A percentile compares a stretch with the other conserved stretches of the same genome.
phyloP scores from a whole-genome alignment of 2,888 invertebrate genomes.

The Zaprionus bogoriensis region DNA sequence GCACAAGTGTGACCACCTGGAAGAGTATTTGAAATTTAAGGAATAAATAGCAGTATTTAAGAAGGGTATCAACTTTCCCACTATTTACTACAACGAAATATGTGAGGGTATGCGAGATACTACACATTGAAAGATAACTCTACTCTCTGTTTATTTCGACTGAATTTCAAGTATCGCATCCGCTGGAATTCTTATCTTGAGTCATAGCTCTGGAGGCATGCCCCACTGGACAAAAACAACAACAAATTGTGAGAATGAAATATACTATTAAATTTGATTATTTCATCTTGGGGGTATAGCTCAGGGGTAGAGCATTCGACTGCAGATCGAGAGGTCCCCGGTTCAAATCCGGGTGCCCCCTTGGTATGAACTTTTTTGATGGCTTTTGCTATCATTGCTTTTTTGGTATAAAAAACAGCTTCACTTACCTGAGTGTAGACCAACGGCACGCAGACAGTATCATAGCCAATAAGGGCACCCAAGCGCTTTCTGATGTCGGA shows the following conservation, averaged over 20 bases:
- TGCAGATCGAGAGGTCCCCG: slow-evolving; percentile 77
- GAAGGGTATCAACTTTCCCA: too few species aligned
- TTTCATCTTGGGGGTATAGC: slow-evolving; percentile 62
- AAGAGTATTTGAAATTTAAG: background rate
- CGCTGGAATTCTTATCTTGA: slow-evolving; percentile 25
- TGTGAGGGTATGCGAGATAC: background rate
- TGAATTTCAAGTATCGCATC: slow-evolving; percentile 13
- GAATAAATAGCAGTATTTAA: background rate
- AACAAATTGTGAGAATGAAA: slow-evolving; percentile 2
- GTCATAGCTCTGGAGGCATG: slow-evolving; percentile 4
- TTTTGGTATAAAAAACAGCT: too few species aligned
- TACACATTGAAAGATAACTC: background rate
- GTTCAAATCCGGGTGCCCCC: slow-evolving; percentile 58
- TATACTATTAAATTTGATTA: background rate
- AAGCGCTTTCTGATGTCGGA: slow-evolving; percentile 93
- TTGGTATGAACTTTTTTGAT: background rate
- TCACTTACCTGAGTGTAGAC: slow-evolving; percentile 91
- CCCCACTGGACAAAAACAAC: background rate
- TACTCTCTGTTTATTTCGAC: background rate
- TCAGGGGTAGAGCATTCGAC: slow-evolving; percentile 75
- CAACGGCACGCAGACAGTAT: slow-evolving; percentile 95
- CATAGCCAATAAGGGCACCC: slow-evolving; percentile 94
- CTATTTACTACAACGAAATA: background rate
- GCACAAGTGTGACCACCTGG: slow-evolving; percentile 95
- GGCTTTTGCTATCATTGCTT: too few species aligned